Evolutionary conservation across 2,888 invertebrate genomes (phyloP), one percentile per base, ranked within the genome.

Genomic region (Heliconius hortense): DNA sequence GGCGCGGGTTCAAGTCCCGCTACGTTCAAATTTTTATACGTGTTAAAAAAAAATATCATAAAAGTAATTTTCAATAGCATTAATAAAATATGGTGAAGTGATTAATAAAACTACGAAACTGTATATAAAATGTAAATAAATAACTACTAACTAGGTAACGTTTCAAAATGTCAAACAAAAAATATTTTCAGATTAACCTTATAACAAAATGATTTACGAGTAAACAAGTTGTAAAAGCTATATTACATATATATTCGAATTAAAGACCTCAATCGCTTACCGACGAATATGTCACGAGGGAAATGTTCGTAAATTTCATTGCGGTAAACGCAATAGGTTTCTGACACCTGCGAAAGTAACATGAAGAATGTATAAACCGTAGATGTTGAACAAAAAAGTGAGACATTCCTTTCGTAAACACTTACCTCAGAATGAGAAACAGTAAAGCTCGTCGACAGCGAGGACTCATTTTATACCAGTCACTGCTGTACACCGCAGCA

Each of bases 291-390:
- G 93, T 93, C 0, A 89, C 87, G 1, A 93, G 87, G 5, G 89
- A 89, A 72, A 94, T 91, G 78, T 92, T 87, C 13, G 92, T 93
- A 75, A 93, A 93, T 74, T 90, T 90, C 92, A 92, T 90, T 53
- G 93, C 91, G 43, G 94, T 93, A 77, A 94, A 93, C 1, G 92
- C 92, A 76, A 92, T 88, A 10, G 90, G 90, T 78, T 91, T 90
- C 81, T 91, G 94, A 21, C 93, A 87, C 81, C 94, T 93, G 88
- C 78, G 87, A 78, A 60, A 62, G 39, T 24, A 43, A 69, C n/a
- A 69, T 28, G 28, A 69, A 59, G 69, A 69, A 69, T 69, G 69
- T 56, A n/a, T 31, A 35, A 56, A 56, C 69, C 56, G 69, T 69
- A 72, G 35, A 74, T 28, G 48, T 48, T 48, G 53, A 43, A 48